phyloP scores from a whole-genome alignment of 2,888 invertebrate species.

The Mayetiola destructor region DNA sequence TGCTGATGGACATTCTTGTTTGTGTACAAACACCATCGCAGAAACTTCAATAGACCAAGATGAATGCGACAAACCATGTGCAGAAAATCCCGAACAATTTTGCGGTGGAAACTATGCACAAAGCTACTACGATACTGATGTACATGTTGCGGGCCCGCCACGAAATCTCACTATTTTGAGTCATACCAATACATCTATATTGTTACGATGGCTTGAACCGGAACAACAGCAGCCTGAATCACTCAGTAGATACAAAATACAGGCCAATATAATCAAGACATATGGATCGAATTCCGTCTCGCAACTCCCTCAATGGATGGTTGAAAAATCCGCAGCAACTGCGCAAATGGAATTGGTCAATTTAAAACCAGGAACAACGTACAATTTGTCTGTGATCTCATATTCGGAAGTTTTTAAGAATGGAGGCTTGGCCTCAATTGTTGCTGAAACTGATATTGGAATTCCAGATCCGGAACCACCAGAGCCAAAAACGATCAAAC shows the following conservation, averaged over 20 bases:
- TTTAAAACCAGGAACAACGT: conserved; percentile 59
- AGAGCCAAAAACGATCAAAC: conserved; percentile 47
- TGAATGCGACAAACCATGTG: conserved; percentile 44
- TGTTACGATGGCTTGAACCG: conserved; percentile 44
- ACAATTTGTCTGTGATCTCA: conserved; percentile 58
- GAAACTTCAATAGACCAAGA: conserved; percentile 35
- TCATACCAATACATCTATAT: conserved; percentile 47
- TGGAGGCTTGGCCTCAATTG: conserved; percentile 43
- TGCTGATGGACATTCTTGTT: conserved; percentile 25
- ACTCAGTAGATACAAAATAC: conserved; percentile 42
- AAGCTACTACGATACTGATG: conserved; percentile 53
- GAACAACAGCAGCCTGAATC: conserved; percentile 32
- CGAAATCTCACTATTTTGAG: conserved; percentile 42
- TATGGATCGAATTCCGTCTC: conserved; percentile 40
- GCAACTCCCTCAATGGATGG: conserved; percentile 41
- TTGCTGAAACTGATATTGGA: conserved; percentile 57
- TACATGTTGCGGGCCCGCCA: conserved; percentile 53
- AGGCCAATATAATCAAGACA: conserved; percentile 41
- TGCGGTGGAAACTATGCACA: conserved; percentile 55
- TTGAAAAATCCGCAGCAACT: conserved; percentile 39
- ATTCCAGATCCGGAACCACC: conserved; percentile 54
- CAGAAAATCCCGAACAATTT: conserved; percentile 42
- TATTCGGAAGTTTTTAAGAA: conserved; percentile 40
- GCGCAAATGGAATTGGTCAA: conserved; percentile 43
- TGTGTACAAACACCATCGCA: conserved; percentile 37